A percentile compares a stretch with the other conserved stretches of the same genome.
Evolutionary conservation across 2,113 vertebrate genomes (phyloP).

Genomic region (Phasianus colchicus): DNA sequence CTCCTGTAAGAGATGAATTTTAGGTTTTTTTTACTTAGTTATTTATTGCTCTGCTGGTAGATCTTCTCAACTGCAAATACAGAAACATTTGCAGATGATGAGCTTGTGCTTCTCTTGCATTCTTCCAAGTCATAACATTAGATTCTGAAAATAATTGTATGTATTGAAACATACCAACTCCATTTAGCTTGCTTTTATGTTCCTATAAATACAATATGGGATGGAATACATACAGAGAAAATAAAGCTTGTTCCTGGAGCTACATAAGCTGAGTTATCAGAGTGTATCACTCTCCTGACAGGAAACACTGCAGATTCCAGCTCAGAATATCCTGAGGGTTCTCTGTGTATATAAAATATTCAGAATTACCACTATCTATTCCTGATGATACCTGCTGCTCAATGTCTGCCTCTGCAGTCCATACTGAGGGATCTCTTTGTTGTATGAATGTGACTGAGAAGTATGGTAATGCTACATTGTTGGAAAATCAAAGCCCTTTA

Average conservation of each 20-base stretch:
- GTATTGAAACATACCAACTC: slow-evolving; percentile 16
- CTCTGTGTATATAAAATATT: slow-evolving; percentile 41
- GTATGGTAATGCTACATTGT: slow-evolving; percentile 48
- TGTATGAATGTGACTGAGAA: slow-evolving; percentile 35
- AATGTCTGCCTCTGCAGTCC: slow-evolving; percentile 21
- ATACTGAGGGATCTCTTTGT: slow-evolving; percentile 32
- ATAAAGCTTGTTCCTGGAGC: neutral
- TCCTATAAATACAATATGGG: neutral
- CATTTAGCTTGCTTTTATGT: slow-evolving; percentile 1
- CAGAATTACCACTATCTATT: slow-evolving; percentile 10
- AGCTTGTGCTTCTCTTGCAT: neutral
- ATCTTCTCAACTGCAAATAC: slow-evolving; percentile 18
- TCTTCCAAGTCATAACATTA: slow-evolving; percentile 3
- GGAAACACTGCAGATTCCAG: slow-evolving; percentile 11
- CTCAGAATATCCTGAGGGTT: slow-evolving; percentile 24
- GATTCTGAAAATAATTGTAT: slow-evolving; percentile 10
- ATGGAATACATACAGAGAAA: neutral
- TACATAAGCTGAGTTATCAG: slow-evolving; percentile 7
- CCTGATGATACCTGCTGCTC: slow-evolving; percentile 36
- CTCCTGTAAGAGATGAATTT: slow-evolving; percentile 57
- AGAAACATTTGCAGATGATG: slow-evolving; percentile 50
- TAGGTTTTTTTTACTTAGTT: slow-evolving; percentile 10
- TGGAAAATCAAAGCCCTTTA: slow-evolving; percentile 49
- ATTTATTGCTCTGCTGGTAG: neutral
- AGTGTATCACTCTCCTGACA: slow-evolving; percentile 10